Evolutionary conservation across 2,888 invertebrate species (phyloP).

Genomic region (Xanthorhoe designata): DNA sequence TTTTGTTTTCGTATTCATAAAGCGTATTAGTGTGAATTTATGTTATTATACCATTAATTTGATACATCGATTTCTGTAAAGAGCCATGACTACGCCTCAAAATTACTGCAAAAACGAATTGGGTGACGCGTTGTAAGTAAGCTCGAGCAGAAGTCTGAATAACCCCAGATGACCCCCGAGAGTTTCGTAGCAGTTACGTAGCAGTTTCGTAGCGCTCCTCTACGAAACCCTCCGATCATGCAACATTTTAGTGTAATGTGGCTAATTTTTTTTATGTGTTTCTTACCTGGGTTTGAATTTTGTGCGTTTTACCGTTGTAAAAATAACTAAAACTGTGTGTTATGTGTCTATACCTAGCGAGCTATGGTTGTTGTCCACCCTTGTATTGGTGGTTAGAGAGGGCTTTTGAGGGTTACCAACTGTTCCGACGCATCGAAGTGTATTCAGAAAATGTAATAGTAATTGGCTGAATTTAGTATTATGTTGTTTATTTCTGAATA

Average conservation of each 20-base stretch:
- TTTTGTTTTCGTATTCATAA: conserved; percentile 80
- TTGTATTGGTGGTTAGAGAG: conserved; percentile 61
- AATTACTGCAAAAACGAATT: conserved; percentile 50
- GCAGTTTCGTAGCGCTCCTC: conserved; percentile 41
- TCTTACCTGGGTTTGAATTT: conserved; percentile 83
- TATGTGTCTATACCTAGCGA: conserved; percentile 81
- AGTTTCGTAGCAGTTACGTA: conserved; percentile 69
- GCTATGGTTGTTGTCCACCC: conserved; percentile 77
- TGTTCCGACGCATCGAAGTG: conserved; percentile 55
- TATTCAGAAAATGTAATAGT: conserved; percentile 56
- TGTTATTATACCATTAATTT: conserved; percentile 78
- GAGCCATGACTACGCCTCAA: conserved; percentile 67
- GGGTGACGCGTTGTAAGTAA: conserved; percentile 59
- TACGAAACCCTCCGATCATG: conserved; percentile 80
- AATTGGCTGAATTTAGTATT: conserved; percentile 27
- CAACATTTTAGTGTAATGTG: conserved; percentile 82
- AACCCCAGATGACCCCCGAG: conserved; percentile 66
- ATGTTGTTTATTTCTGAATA: conserved; percentile 42
- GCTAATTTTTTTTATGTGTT: conserved; percentile 77
- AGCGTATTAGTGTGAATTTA: conserved; percentile 83
- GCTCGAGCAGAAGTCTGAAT: conserved; percentile 73
- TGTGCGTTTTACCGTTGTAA: conserved; percentile 81
- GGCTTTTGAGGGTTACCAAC: conserved; percentile 64
- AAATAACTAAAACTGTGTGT: conserved; percentile 83
- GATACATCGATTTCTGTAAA: conserved; percentile 74